Evolutionary conservation across 2,888 invertebrate species (phyloP).

Genomic region (Eulithis testata): DNA sequence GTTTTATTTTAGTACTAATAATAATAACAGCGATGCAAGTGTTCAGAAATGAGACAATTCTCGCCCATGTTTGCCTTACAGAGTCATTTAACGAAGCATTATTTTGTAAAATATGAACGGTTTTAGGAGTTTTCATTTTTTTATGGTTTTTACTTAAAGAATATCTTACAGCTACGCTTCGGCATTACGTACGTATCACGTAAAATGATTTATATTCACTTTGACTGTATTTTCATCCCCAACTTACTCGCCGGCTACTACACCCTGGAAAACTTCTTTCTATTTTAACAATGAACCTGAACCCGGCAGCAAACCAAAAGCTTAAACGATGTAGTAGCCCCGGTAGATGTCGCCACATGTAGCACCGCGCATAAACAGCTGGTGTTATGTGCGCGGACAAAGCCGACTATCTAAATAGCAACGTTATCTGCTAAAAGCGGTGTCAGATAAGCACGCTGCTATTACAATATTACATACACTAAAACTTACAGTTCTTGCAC

Average conservation of each 20-base stretch:
- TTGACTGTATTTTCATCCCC: no score
- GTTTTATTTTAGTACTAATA: slow-evolving; percentile 3
- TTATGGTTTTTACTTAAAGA: neutral
- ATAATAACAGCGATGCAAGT: neutral
- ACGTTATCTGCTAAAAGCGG: slow-evolving; percentile 38
- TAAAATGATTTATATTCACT: no score
- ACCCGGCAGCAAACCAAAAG: slow-evolving; percentile 6
- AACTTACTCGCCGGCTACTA: no score
- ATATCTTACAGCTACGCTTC: neutral
- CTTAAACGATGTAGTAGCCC: slow-evolving; percentile 10
- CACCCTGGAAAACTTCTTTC: neutral
- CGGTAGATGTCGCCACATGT: slow-evolving; percentile 17
- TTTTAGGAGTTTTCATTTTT: neutral
- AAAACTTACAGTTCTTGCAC: neutral
- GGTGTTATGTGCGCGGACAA: slow-evolving; percentile 7
- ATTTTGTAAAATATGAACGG: neutral
- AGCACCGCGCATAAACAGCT: neutral
- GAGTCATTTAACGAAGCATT: slow-evolving; percentile 1
- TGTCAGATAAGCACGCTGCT: slow-evolving; percentile 22
- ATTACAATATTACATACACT: slow-evolving; percentile 18
- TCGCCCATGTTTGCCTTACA: neutral
- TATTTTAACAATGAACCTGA: slow-evolving; percentile 3
- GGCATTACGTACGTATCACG: neutral
- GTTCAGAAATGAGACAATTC: slow-evolving; percentile 12
- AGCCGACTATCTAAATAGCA: slow-evolving; percentile 24